phyloP scores from a whole-genome alignment of 1,140 invertebrate genomes.

The Drosophila pruinosa region DNA sequence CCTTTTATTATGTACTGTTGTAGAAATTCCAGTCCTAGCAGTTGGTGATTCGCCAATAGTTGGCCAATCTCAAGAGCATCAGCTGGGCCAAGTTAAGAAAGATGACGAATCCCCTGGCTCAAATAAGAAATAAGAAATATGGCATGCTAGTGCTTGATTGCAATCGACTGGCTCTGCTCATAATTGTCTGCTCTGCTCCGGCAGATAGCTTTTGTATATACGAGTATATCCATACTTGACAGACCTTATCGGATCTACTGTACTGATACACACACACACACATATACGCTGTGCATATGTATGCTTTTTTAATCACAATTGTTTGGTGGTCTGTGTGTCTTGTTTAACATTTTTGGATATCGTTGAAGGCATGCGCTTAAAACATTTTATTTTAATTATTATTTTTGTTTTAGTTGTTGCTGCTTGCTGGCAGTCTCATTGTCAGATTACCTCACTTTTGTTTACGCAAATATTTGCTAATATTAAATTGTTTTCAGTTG shows the following conservation, averaged over 20 bases:
- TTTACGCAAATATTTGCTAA: conserved; percentile 29
- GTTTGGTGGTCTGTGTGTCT: conserved; percentile 29
- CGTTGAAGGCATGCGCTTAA: conserved; percentile 33
- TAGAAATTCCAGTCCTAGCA: conserved; percentile 5
- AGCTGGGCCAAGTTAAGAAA: conserved; percentile 2
- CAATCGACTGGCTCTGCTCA: conserved; percentile 15
- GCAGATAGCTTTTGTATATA: conserved; percentile 46
- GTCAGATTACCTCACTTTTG: conserved; percentile 62
- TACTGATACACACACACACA: conserved; percentile 1
- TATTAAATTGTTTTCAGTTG: background rate
- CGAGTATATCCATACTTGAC: conserved; percentile 38
- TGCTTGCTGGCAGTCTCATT: conserved; percentile 58
- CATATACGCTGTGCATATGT: background rate
- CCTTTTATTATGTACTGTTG: conserved; percentile 17
- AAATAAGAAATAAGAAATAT: background rate
- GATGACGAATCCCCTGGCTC: background rate
- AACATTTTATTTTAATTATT: conserved; percentile 65
- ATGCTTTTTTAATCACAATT: conserved; percentile 39
- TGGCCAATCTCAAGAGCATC: conserved; percentile 25
- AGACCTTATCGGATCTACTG: conserved; percentile 66
- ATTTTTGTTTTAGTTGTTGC: conserved; percentile 35
- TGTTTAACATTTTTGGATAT: conserved; percentile 29
- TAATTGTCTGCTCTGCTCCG: conserved; percentile 26
- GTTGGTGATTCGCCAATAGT: conserved; percentile 11
- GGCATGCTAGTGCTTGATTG: conserved; percentile 21